Conservation (phyloP, 1,140 invertebrate genomes). For the Latrodectus geometricus region DNA sequence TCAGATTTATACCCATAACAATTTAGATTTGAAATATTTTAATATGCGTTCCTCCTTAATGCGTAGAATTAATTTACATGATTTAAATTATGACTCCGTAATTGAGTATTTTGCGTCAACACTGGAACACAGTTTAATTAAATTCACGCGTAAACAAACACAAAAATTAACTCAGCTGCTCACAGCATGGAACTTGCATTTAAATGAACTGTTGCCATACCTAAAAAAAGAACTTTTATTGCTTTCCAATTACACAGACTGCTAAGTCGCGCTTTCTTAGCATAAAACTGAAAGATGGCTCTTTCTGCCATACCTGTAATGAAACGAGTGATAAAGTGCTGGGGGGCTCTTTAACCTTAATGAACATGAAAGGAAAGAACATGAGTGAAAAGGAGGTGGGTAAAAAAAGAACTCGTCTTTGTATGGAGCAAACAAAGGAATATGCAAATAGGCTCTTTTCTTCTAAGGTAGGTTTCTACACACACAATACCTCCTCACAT, state of each 20-base stretch:
- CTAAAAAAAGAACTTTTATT: not conserved
- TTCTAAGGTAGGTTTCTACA: slow-evolving; percentile 15
- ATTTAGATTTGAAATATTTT: no score
- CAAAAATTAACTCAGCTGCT: no score
- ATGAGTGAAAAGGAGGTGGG: not conserved
- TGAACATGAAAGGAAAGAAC: slow-evolving; percentile 32
- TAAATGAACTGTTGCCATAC: no score
- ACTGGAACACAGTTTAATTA: no score
- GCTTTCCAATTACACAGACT: not conserved
- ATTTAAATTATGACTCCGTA: no score
- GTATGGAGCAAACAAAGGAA: slow-evolving; percentile 33
- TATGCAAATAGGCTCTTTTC: slow-evolving; percentile 55
- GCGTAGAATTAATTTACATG: no score
- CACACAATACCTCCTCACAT: slow-evolving; percentile 11
- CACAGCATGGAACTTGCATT: no score
- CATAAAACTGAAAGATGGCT: slow-evolving; percentile 1
- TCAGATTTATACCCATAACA: no score
- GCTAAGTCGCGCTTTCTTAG: not conserved
- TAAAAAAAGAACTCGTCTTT: slow-evolving; percentile 26
- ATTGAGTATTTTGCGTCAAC: no score
- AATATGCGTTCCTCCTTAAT: no score
- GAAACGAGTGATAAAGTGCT: slow-evolving; percentile 30
- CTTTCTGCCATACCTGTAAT: slow-evolving; percentile 18
- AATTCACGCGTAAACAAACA: no score
- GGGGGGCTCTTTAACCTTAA: slow-evolving; percentile 58